phyloP scores from a whole-genome alignment of 2,888 invertebrate genomes.

The Scaptomyza cyrtandrae region DNA sequence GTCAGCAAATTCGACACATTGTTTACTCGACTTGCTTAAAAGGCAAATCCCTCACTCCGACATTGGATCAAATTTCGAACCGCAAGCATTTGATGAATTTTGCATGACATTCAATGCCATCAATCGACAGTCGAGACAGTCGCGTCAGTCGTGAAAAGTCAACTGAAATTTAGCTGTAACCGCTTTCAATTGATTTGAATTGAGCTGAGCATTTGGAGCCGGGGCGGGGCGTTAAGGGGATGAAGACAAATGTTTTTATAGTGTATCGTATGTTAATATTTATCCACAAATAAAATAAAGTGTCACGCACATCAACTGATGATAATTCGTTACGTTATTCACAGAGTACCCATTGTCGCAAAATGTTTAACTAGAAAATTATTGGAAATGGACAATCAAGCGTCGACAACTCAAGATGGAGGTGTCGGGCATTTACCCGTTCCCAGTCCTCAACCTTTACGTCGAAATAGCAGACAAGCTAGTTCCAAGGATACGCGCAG shows the following conservation, averaged over 20 bases:
- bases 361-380: conserved; percentile 49
- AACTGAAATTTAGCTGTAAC: conserved; percentile 67
- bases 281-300: conserved; percentile 48
- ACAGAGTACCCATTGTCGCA: conserved; percentile 32
- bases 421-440: conserved; percentile 6
- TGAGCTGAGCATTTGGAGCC: conserved; percentile 22
- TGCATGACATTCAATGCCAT: conserved; percentile 56
- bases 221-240: not conserved
- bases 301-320: conserved; percentile 45
- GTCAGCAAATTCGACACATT: conserved; percentile 3
- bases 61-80: conserved; percentile 37
- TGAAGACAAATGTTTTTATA: conserved; percentile 33
- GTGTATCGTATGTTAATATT: conserved; percentile 45
- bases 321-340: conserved; percentile 14
- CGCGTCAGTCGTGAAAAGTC: conserved; percentile 17
- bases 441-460: conserved; percentile 60
- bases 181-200: conserved; percentile 70
- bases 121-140: not conserved
- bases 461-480: conserved; percentile 40
- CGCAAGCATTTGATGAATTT: conserved; percentile 57
- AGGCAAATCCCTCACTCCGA: conserved; percentile 7
- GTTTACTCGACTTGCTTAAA: not conserved
- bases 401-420: conserved; percentile 38
- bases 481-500: not conserved
- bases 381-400: conserved; percentile 55